Evolutionary conservation across 2,113 vertebrate genomes (phyloP), one percentile per base, ranked within the genome.

Genomic region (Oenanthe oenanthe): DNA sequence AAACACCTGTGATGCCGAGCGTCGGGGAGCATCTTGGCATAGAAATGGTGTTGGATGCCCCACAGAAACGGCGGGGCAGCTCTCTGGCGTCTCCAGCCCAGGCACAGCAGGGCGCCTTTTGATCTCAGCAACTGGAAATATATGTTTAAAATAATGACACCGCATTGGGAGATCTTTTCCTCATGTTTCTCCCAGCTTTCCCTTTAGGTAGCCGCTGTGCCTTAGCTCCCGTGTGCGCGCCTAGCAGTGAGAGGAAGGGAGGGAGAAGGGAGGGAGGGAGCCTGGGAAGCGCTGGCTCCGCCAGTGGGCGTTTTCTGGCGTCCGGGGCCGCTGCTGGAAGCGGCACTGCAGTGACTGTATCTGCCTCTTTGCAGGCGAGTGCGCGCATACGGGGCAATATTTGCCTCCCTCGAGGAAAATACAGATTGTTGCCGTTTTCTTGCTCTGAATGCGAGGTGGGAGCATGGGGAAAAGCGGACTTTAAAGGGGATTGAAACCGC

Each of bases 231-330:
- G 26, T 25, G 73, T 60, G 85, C 68, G 82, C 60, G 68, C 62
- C 51, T 19, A 16, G 88, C 28, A 43, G 65, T 17, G 91, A 71
- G 92, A 48, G 92, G 85, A 57, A 58, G 76, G 89, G 86, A 61
- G 79, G 94, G 48, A 62, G 90, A 83, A 50, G 77, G 92, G 42
- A 65, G 71, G 92, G 92, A 65, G 89, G 95, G 62, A 85, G 95
- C 89, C 83, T 61, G 79, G 94, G 94, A 92, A 91, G 95, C 70
- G 53, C 67, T 80, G 42, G 95, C 97, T 85, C 97, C 96, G 88
- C 97, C 98, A 88, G 97, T 98, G 98, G 98, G 97, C 97, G 97
- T 96, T 95, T 92, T 94, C 96, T 87, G 96, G 78, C 94, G 71
- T 94, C 95, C 48, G 42, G 88, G 68, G 65, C 93, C 62, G 95